phyloP scores from a whole-genome alignment of 2,797 vertebrate species.

The Danio tinwini region DNA sequence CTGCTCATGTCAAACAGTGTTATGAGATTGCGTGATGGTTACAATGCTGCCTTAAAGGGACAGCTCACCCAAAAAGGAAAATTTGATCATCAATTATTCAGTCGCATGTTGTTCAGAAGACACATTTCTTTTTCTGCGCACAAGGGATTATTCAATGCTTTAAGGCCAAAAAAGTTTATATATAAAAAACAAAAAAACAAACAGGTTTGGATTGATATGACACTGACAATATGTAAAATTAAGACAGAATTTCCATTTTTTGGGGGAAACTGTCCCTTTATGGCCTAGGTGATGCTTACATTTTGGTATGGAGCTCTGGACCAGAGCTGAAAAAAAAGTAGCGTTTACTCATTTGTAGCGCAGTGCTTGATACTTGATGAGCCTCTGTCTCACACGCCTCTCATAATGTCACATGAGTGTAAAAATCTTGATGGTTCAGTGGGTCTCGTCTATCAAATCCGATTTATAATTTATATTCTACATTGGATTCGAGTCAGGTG shows the following conservation, averaged over 20 bases:
- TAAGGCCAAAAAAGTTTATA: background rate
- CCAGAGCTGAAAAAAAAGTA: background rate
- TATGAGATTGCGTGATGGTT: conserved; percentile 12
- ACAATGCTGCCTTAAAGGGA: conserved; percentile 8
- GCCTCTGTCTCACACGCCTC: too few relatives aligned
- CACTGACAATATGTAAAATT: background rate
- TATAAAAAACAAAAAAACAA: background rate
- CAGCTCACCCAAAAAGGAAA: background rate
- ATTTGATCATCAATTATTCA: background rate
- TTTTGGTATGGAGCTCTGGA: background rate
- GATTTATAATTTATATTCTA: too few relatives aligned
- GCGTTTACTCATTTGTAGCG: too few relatives aligned
- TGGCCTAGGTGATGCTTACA: too few relatives aligned
- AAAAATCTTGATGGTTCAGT: too few relatives aligned
- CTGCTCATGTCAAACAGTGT: conserved; percentile 10
- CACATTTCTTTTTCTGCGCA: conserved; percentile 1
- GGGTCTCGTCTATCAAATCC: too few relatives aligned
- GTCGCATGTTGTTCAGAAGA: background rate
- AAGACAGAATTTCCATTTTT: background rate
- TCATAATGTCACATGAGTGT: too few relatives aligned
- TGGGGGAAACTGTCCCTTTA: too few relatives aligned
- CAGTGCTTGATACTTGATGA: too few relatives aligned
- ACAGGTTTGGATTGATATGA: background rate
- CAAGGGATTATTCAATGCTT: background rate
- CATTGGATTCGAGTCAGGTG: too few relatives aligned